Evolutionary conservation across 2,888 invertebrate genomes (phyloP).

Genomic region (Malachius bipustulatus): DNA sequence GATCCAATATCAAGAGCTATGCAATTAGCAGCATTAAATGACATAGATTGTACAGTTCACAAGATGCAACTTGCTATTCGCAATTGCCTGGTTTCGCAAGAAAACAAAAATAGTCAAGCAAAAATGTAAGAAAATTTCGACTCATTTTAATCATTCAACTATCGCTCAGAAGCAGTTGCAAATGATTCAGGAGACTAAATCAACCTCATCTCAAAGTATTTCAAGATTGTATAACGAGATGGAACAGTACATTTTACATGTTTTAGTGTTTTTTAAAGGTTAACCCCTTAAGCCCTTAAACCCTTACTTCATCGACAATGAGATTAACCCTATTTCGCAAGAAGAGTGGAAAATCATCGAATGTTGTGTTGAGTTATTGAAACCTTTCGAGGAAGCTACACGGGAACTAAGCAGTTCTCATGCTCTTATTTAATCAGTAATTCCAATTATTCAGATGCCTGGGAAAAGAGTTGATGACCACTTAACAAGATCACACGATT

Average conservation of each 20-base stretch:
- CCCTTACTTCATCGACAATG: conserved; percentile 9
- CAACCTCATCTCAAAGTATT: conserved; percentile 7
- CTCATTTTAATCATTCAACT: conserved; percentile 18
- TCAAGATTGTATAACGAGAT: conserved; percentile 23
- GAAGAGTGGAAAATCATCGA: conserved; percentile 21
- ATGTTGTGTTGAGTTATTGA: conserved; percentile 18
- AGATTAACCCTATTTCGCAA: conserved; percentile 8
- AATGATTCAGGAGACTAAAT: conserved; percentile 10
- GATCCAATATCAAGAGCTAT: conserved; percentile 11
- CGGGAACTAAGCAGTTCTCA: conserved; percentile 21
- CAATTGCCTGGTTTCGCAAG: conserved; percentile 8
- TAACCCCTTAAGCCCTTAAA: conserved; percentile 13
- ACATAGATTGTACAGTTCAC: conserved; percentile 11
- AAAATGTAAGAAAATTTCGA: conserved; percentile 16
- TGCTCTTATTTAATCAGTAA: conserved; percentile 21
- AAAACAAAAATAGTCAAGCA: conserved; percentile 4
- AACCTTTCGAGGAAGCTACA: conserved; percentile 15
- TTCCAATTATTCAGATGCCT: conserved; percentile 21
- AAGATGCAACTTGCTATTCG: conserved; percentile 9
- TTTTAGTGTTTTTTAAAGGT: conserved; percentile 13
- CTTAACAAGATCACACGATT: conserved; percentile 19
- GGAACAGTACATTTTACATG: conserved; percentile 23
- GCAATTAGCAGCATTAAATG: conserved; percentile 8
- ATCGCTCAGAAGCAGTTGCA: conserved; percentile 22
- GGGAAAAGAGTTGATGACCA: conserved; percentile 19